phyloP scores from a whole-genome alignment of 2,888 invertebrate genomes.

The Pyrrhia umbra region DNA sequence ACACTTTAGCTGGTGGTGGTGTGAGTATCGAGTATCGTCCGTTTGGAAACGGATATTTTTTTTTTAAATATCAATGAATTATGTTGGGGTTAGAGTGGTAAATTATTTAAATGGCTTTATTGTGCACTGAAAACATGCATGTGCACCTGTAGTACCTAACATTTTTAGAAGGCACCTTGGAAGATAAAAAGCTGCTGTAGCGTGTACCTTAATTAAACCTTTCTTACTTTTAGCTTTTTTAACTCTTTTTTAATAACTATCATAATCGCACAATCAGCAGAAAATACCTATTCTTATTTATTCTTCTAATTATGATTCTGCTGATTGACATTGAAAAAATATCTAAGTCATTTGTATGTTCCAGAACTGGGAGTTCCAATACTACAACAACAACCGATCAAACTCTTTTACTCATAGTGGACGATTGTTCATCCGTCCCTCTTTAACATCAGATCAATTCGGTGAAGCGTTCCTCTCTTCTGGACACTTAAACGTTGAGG shows the following conservation, averaged over 20 bases:
- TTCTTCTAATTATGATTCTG: too few species aligned
- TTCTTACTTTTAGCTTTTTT: background rate
- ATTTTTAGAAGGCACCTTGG: too few species aligned
- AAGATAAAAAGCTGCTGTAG: too few species aligned
- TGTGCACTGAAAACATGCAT: too few species aligned
- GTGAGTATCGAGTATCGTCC: too few species aligned
- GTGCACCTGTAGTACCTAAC: too few species aligned
- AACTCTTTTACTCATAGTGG: conserved; percentile 91
- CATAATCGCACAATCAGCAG: background rate
- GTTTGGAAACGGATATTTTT: too few species aligned
- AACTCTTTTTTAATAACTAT: background rate
- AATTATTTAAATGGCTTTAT: too few species aligned
- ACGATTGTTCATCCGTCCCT: conserved; percentile 91
- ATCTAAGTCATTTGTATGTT: conserved; percentile 48
- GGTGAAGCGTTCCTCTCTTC: conserved; percentile 88
- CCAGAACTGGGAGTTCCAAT: conserved; percentile 93
- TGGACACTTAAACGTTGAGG: conserved; percentile 89
- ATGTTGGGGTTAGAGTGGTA: too few species aligned
- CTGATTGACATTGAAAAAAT: too few species aligned
- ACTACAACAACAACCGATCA: conserved; percentile 92
- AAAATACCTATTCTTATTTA: too few species aligned
- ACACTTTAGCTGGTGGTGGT: conserved; percentile 91
- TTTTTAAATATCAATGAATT: too few species aligned
- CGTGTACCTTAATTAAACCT: background rate
- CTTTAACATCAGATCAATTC: conserved; percentile 88